These are phyloP conservation scores for Miichthys miiuy DNA, from an alignment of 2,797 vertebrate genomes.

Conservation along the genomic window DNA sequence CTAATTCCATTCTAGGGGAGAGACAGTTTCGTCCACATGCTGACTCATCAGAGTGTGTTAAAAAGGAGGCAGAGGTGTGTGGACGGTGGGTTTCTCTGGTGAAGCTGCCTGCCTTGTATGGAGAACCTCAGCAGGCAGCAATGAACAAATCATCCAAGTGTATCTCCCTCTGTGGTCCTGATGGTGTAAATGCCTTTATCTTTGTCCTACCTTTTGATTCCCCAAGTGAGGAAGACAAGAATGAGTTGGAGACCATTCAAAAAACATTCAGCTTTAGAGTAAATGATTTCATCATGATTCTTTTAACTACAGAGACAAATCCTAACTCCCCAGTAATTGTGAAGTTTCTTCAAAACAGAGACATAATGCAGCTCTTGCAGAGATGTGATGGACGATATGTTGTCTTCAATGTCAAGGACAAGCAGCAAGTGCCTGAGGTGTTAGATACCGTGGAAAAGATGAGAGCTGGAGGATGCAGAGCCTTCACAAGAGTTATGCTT, in stretches of 20 bases:
- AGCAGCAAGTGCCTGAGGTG: constrained; percentile 37
- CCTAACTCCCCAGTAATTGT: not conserved
- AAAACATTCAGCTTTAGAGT: constrained; percentile 25
- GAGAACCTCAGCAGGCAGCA: not conserved
- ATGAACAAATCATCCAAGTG: not conserved
- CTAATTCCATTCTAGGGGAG: constrained; percentile 20
- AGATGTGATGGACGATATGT: not conserved
- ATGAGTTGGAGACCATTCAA: constrained; percentile 57
- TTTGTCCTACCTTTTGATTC: constrained; percentile 46
- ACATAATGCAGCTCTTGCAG: constrained; percentile 13
- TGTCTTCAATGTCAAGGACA: constrained; percentile 12
- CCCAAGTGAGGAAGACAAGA: constrained; percentile 54
- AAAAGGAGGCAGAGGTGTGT: not conserved
- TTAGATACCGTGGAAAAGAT: constrained; percentile 28
- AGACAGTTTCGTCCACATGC: not conserved
- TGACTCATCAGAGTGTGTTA: constrained; percentile 8
- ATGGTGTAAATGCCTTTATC: constrained; percentile 53
- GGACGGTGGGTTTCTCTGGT: constrained; percentile 27
- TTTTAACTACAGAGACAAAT: constrained; percentile 25
- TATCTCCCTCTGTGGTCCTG: constrained; percentile 41
- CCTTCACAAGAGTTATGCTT: constrained; percentile 37
- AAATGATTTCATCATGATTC: constrained; percentile 31
- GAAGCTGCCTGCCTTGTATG: constrained; percentile 28
- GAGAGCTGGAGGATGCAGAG: not conserved
- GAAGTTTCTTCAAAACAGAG: constrained; percentile 5